Conservation (phyloP, 2,113 vertebrate species). For the Rallus limicola region DNA sequence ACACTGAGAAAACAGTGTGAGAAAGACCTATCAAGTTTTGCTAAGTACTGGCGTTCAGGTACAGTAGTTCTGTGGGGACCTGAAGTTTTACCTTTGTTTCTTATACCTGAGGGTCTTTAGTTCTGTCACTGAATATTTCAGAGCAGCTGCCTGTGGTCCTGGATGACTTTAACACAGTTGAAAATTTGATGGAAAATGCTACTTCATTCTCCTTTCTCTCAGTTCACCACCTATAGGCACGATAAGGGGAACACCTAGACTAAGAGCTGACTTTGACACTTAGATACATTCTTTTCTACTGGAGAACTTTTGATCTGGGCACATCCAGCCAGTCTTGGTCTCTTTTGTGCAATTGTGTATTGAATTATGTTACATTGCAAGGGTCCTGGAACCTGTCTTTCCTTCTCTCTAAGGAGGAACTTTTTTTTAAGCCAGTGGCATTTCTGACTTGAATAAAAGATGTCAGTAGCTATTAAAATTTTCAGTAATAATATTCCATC, state of each 20-base stretch:
- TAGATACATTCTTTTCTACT: neutral
- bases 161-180: neutral
- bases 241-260: neutral
- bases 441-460: neutral
- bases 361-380: neutral
- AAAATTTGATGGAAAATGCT: neutral
- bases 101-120: neutral
- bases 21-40: neutral
- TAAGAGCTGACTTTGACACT: neutral
- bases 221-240: neutral
- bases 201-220: neutral
- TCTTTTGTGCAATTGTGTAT: accelerated
- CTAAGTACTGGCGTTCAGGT: neutral
- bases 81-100: neutral
- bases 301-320: neutral
- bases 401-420: neutral
- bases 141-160: neutral
- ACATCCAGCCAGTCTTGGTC: accelerated
- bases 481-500: neutral
- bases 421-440: neutral
- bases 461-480: neutral
- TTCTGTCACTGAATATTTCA: neutral
- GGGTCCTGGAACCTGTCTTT: neutral
- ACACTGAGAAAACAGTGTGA: neutral
- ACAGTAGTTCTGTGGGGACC: neutral